These are phyloP conservation scores for Papilio elwesi DNA, from an alignment of 2,888 invertebrate genomes.

Conservation along the genomic window DNA sequence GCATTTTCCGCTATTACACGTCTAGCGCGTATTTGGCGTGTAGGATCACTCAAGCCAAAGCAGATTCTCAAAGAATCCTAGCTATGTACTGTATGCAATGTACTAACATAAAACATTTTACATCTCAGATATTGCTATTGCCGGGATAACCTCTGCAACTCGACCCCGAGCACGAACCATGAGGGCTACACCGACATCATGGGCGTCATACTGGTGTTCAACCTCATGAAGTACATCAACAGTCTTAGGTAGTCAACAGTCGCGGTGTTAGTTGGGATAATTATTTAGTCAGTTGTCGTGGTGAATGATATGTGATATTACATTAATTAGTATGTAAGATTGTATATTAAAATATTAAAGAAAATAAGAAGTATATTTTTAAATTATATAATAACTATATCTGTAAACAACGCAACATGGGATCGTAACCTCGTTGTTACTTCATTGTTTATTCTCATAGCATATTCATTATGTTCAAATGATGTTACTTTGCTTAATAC, in stretches of 20 bases:
- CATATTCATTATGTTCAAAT: too few species aligned
- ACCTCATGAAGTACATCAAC: conserved; percentile 85
- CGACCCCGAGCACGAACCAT: conserved; percentile 75
- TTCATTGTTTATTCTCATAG: too few species aligned
- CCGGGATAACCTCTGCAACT: conserved; percentile 89
- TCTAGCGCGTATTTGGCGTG: too few species aligned
- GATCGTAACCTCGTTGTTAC: too few species aligned
- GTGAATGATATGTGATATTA: conserved; percentile 44
- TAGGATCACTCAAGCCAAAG: too few species aligned
- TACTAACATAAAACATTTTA: not conserved
- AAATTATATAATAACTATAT: not conserved
- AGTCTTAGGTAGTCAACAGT: conserved; percentile 79
- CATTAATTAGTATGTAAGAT: conserved; percentile 38
- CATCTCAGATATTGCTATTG: conserved; percentile 88
- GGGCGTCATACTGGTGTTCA: conserved; percentile 86
- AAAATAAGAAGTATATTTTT: not conserved
- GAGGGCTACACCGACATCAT: conserved; percentile 84
- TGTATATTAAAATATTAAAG: conserved; percentile 32
- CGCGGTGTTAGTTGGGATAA: conserved; percentile 14
- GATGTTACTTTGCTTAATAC: too few species aligned
- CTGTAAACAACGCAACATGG: too few species aligned
- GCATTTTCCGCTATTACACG: too few species aligned
- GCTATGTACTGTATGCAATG: too few species aligned
- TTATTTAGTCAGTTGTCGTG: conserved; percentile 17
- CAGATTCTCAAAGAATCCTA: too few species aligned